Base-by-base conservation (phyloP, 2,888 invertebrate genomes). In the Cheiracanthium punctorium region DNA sequence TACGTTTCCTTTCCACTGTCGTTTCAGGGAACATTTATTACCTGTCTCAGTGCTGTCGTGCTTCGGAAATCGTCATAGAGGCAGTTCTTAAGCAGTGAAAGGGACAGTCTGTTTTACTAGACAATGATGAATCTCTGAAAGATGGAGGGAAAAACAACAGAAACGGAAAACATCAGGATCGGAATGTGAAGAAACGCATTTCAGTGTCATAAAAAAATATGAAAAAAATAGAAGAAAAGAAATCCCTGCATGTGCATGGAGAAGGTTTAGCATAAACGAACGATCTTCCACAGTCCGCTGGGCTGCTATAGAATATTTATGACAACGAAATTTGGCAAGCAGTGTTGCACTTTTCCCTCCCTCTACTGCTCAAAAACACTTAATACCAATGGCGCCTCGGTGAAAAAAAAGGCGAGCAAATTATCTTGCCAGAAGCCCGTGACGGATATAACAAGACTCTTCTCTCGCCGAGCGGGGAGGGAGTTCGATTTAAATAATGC, bases 311-410 rank as follows among this genome's bases (percentile, higher is more conserved):
- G 48, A 48, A 77, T 84, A 77, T 77, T 84, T 84, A 84, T 84
- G 82, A 48, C 72, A 72, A 64, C 77, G 72, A 84, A 76, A 41
- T 82, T 71, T 37, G 70, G 32, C 32, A 76, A n/a, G 29, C 52
- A 72, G n/a, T n/a, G n/a, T n/a, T n/a, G 29, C 64, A 28, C 64
- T 64, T 64, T 20, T 64, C 24, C 64, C 5, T 24, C 12, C 24
- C 1, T 17, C 17, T n/a, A n/a, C n/a, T n/a, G n/a, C n/a, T n/a
- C 58, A 4, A 2, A 2, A n/a, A 2, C 58, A 24, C 58, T 58
- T 58, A n/a, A n/a, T 58, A 24, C 58, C 12, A 24, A 58, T 58
- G 58, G 58, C 58, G 58, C 58, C 58, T 48, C 7, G 4, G 37
- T 37, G 37, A 37, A 37, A n/a, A n/a, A n/a, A n/a, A n/a, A n/a